phyloP scores from a whole-genome alignment of 2,113 vertebrate genomes.

The Climacteris rufus region DNA sequence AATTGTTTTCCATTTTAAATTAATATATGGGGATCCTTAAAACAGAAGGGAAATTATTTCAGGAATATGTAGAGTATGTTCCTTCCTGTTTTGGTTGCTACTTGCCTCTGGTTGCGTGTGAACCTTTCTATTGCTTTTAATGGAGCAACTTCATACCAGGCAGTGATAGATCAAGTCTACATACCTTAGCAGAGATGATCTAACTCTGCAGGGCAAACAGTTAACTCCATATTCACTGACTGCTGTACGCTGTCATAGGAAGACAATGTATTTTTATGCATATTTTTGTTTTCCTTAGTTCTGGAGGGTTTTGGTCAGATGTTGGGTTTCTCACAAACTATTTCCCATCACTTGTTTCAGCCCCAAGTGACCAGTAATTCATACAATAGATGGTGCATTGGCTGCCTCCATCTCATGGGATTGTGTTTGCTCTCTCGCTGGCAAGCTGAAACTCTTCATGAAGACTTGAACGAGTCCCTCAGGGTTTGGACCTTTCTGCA shows the following conservation, averaged over 20 bases:
- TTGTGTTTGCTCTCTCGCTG: neutral
- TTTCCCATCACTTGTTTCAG: neutral
- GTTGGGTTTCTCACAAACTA: neutral
- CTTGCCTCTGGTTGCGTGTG: neutral
- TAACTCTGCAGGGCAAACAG: neutral
- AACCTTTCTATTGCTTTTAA: neutral
- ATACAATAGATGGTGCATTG: fast-evolving
- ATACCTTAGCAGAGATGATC: neutral
- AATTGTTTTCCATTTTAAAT: neutral
- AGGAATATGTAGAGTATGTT: neutral
- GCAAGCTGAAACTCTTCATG: neutral
- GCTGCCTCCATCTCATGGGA: neutral
- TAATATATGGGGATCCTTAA: neutral
- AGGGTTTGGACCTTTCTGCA: neutral
- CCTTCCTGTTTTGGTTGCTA: neutral
- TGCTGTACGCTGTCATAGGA: neutral
- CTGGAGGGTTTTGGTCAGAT: neutral
- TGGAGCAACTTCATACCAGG: neutral
- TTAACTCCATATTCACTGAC: neutral
- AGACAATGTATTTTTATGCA: neutral
- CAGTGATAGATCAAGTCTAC: neutral
- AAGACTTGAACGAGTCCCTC: neutral
- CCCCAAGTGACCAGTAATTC: neutral
- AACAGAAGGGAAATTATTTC: neutral
- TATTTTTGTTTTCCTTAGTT: neutral